Percentiles rank a stretch among this genome's conserved stretches.
These are phyloP conservation scores for Sapajus apella DNA, from an alignment of 2,113 vertebrate species.

Conservation along the genomic window DNA sequence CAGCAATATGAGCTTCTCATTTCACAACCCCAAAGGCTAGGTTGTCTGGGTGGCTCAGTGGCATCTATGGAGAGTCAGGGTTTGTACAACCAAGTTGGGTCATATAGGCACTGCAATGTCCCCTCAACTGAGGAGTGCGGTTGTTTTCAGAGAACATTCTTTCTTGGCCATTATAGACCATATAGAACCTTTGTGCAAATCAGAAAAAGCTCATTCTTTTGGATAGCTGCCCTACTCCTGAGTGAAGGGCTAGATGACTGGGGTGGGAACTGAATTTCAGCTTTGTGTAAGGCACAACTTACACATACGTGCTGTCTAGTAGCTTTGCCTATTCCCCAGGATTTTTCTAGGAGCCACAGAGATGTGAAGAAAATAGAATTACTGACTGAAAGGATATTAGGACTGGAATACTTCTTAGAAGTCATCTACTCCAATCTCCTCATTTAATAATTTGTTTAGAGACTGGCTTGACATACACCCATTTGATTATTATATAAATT, in stretches of 20 bases:
- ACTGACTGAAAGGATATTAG: neutral
- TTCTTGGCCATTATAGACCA: too few species aligned
- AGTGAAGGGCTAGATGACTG: neutral
- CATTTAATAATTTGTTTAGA: neutral
- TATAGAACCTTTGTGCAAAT: neutral
- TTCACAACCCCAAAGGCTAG: neutral
- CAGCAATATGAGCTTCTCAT: neutral
- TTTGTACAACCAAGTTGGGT: neutral
- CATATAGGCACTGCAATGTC: rapidly evolving
- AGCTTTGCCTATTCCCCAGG: neutral
- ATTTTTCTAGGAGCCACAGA: neutral
- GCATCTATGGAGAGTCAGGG: rapidly evolving
- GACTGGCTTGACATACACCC: neutral
- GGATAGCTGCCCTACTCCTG: neutral
- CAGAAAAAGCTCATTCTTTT: neutral
- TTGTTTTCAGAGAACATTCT: neutral
- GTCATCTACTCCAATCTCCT: neutral
- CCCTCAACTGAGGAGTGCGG: rapidly evolving
- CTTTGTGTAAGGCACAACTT: neutral
- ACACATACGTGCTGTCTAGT: too few species aligned
- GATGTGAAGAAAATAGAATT: neutral
- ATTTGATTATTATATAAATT: neutral
- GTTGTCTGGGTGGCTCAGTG: neutral
- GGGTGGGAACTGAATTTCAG: neutral
- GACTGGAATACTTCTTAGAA: neutral